Base-by-base conservation (phyloP, 2,113 vertebrate species). In the Pseudorectes ferrugineus region DNA sequence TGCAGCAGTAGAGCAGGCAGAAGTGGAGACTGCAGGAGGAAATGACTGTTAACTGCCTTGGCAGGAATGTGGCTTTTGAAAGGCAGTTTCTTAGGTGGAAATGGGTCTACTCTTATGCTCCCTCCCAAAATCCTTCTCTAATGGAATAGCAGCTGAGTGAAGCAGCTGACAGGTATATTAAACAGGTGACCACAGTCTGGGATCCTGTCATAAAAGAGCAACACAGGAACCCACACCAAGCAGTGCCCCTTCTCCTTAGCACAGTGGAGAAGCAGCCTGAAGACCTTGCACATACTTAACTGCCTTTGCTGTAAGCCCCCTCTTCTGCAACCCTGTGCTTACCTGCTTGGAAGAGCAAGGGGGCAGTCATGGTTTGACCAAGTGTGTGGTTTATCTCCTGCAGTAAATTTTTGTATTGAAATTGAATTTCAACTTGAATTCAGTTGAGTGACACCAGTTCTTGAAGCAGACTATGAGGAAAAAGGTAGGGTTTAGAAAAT, bases 381-480 rank as follows among this genome's bases (percentile, higher is more conserved):
- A n/a, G 17, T 25, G 12, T 51, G 15, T 10, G 20, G 33, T 91
- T 29, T 25, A 79, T 22, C 18, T 66, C 48, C 35, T 73, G 11
- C 23, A 49, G 59, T 38, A 66, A 66, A 36, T 35, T 14, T 68
- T n/a, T 66, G 11, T 61, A 82, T 76, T 86, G 52, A 58, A 88
- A 58, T 9, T 55, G 14, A 86, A 40, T 89, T 63, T 89, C 35
- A 58, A 85, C 48, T 84, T 21, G 36, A 33, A 16, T 62, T 92
- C 36, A 77, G 24, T 38, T 66, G 59, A 48, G 66, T 52, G 82
- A 42, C 17, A 12, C 59, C 71, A 75, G 40, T 46, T 83, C 52
- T 62, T 80, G 91, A 94, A 92, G 89, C 73, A 93, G 31, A 68
- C 89, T 88, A 67, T 78, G 88, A 90, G 63, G 85, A 78, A 89